These are phyloP conservation scores for Catocala fraxini DNA, from an alignment of 2,888 invertebrate genomes.

Conservation along the genomic window DNA sequence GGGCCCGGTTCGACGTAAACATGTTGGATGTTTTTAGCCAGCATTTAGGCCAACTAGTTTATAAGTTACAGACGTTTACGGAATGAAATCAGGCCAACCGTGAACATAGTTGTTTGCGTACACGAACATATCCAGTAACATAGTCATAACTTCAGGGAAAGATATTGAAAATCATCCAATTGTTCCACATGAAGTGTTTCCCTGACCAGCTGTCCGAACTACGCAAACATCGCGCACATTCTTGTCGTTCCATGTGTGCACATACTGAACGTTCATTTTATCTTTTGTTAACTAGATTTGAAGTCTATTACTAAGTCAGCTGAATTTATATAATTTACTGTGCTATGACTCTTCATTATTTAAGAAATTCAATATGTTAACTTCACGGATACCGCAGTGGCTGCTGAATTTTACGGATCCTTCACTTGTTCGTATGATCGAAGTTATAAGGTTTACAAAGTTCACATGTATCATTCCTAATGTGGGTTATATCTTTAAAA, in stretches of 20 bases:
- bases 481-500: no score
- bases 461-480: no score
- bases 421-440: no score
- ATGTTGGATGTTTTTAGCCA: slow-evolving; percentile 75
- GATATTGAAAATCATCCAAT: slow-evolving; percentile 49
- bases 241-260: neutral
- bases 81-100: slow-evolving; percentile 60
- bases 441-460: no score
- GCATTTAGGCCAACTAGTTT: slow-evolving; percentile 69
- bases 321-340: no score
- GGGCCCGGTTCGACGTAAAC: slow-evolving; percentile 68
- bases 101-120: slow-evolving; percentile 53
- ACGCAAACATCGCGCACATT: slow-evolving; percentile 18
- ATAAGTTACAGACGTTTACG: slow-evolving; percentile 66
- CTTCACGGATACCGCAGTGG: no score
- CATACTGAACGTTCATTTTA: neutral
- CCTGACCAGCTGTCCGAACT: slow-evolving; percentile 30
- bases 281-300: neutral
- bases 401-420: no score
- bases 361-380: no score
- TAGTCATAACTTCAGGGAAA: slow-evolving; percentile 41
- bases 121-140: slow-evolving; percentile 32
- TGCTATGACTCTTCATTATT: no score
- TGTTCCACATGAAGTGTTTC: slow-evolving; percentile 34
- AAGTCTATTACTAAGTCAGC: no score